Evolutionary conservation across 2,797 vertebrate species (phyloP).

Genomic region (Amblyraja radiata): DNA sequence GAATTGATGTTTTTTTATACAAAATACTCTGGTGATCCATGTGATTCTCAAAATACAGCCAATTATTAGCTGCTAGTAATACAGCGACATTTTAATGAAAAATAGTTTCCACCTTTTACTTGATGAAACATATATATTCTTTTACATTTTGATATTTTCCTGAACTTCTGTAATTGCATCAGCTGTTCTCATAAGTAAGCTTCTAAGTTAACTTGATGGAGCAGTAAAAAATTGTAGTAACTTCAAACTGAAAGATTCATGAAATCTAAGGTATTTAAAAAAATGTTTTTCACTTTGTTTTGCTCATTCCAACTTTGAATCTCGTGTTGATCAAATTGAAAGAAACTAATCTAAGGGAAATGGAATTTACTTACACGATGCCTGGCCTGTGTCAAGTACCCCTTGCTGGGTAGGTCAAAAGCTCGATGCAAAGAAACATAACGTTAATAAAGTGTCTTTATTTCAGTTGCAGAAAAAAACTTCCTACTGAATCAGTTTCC

Average conservation of each 20-base stretch:
- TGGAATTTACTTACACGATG: neutral
- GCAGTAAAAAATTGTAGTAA: neutral
- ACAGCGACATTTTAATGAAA: neutral
- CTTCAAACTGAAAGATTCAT: neutral
- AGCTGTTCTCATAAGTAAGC: neutral
- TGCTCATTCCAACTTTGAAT: neutral
- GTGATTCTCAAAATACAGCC: neutral
- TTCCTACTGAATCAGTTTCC: neutral
- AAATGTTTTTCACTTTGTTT: neutral
- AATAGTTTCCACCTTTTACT: neutral
- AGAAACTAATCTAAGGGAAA: neutral
- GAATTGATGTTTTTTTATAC: neutral
- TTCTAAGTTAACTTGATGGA: neutral
- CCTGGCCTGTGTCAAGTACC: neutral
- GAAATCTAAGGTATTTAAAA: neutral
- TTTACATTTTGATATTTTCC: too few species aligned
- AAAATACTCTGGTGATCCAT: neutral
- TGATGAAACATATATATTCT: neutral
- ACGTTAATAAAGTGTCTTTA: neutral
- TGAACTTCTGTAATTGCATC: neutral
- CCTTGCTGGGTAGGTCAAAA: neutral
- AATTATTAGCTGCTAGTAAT: neutral
- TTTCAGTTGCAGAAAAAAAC: neutral
- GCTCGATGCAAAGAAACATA: neutral
- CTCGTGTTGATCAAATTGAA: neutral